Conservation (phyloP, 2,113 vertebrate genomes). For the Anseranas semipalmata region DNA sequence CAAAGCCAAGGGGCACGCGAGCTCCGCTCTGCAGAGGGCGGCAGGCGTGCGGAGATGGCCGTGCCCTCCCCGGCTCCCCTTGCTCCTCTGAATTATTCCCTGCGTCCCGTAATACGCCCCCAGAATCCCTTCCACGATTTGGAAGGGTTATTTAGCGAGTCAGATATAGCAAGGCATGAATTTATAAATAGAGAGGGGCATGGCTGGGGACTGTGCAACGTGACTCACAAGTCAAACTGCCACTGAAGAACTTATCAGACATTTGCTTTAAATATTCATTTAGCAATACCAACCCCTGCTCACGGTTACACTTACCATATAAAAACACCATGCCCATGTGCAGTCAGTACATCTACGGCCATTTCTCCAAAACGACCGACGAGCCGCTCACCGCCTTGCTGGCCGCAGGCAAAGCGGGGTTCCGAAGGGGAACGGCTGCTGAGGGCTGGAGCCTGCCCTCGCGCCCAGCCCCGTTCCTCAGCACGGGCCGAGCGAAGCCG, state of each 20-base stretch:
- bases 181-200: conserved; percentile 77
- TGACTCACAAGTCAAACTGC: conserved; percentile 65
- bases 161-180: conserved; percentile 66
- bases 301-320: not conserved
- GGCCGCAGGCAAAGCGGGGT: not conserved
- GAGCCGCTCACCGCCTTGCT: not conserved
- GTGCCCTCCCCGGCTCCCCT: not conserved
- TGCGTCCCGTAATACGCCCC: not conserved
- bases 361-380: not conserved
- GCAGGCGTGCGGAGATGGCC: fast-evolving
- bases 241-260: conserved; percentile 32
- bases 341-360: not conserved
- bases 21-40: not conserved
- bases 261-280: conserved; percentile 56
- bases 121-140: conserved; percentile 22
- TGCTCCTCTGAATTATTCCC: not conserved
- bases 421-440: not conserved
- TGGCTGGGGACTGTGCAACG: conserved; percentile 44
- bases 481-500: not conserved
- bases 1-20: not conserved
- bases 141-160: conserved; percentile 55
- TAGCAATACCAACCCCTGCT: conserved; percentile 8
- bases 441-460: not conserved
- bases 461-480: not conserved
- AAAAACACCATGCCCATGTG: not conserved